Evolutionary conservation across 2,113 vertebrate genomes (phyloP).

Genomic region (Myocastor coypus): DNA sequence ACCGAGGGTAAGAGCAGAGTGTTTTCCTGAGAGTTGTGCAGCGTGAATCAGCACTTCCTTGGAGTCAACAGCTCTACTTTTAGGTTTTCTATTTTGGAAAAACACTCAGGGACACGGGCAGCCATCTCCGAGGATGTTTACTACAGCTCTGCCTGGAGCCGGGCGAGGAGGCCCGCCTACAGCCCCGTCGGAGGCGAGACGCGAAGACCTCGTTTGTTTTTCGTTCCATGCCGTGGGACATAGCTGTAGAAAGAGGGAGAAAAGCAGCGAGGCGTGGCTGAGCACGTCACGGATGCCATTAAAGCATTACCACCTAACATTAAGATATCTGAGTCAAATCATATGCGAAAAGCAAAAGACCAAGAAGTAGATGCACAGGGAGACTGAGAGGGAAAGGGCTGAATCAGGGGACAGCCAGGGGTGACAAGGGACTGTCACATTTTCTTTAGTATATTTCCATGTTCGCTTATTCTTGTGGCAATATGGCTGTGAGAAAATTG

Average conservation of each 20-base stretch:
- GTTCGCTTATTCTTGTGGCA: slow-evolving; percentile 23
- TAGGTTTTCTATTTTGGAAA: background rate
- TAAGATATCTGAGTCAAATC: background rate
- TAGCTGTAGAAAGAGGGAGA: background rate
- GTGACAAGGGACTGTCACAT: background rate
- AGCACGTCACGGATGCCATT: background rate
- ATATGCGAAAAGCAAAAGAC: background rate
- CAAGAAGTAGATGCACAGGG: background rate
- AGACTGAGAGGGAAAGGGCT: background rate
- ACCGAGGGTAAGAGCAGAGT: background rate
- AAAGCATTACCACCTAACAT: background rate
- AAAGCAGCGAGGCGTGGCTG: background rate
- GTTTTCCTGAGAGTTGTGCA: background rate
- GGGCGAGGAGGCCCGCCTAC: background rate
- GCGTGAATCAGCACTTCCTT: background rate
- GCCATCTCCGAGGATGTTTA: background rate
- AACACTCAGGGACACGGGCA: background rate
- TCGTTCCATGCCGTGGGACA: background rate
- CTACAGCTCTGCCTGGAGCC: too few species aligned
- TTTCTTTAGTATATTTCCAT: background rate
- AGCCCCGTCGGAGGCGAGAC: background rate
- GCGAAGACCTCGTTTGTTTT: background rate
- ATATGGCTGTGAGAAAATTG: background rate
- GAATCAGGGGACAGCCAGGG: background rate
- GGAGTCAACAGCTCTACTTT: background rate